Base-by-base conservation (phyloP, 2,888 invertebrate species). In the Heliconius ismenius region DNA sequence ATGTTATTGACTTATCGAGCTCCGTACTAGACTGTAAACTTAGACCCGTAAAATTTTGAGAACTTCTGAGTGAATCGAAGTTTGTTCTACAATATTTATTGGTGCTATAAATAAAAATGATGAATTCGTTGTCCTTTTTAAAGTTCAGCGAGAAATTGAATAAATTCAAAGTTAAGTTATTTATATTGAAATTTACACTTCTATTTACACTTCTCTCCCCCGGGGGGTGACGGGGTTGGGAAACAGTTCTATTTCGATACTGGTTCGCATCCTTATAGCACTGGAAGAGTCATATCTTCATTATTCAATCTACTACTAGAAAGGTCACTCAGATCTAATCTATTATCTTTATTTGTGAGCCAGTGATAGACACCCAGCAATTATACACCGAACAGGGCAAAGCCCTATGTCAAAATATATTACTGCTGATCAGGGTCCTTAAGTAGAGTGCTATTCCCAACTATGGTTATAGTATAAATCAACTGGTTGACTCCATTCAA, bases 11-110 rank as follows among this genome's bases (percentile, higher is more conserved):
- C 72, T 72, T 70, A 70, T 58, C 28, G 69, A 54, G 54, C 54
- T 70, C n/a, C 69, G 69, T n/a, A 32, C 69, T n/a, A n/a, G n/a
- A 70, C 54, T 70, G 69, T 54, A 58, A 70, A 70, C 54, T 70
- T 70, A 70, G 54, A 54, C n/a, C 54, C 69, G 69, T 70, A 70
- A 70, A 54, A 70, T 70, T 70, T 70, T 32, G 15, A 70, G 69
- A 58, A 54, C 69, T 70, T 54, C 13, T 70, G 54, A 70, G 69
- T 70, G 69, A 70, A 70, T 70, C 54, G n/a, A 69, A 69, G 54
- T 70, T 70, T 54, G 28, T 54, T 54, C 54, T 70, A 70, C 54
- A 70, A 69, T 69, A 69, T 69, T 69, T 69, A 69, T 69, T 69
- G 69, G 28, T n/a, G 69, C 69, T 54, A 49, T 54, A 69, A 69